A percentile compares a stretch with the other conserved stretches of the same genome.
Evolutionary conservation across 1,140 invertebrate genomes (phyloP).

Genomic region (Druon quercuslanigerum): DNA sequence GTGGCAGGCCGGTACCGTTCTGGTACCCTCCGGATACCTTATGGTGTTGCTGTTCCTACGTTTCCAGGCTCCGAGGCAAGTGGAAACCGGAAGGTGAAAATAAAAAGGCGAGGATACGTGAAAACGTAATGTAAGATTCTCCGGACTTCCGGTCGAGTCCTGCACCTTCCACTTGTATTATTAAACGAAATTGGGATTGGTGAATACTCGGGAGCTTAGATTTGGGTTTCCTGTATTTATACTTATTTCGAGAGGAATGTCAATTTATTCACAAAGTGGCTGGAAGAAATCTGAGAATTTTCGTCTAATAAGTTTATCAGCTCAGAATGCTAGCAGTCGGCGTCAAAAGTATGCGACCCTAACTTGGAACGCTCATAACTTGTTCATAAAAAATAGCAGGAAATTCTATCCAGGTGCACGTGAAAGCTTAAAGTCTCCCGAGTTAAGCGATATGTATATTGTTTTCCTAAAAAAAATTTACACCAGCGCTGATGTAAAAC

Average conservation of each 20-base stretch:
- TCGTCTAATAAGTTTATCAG: not conserved
- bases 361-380: too few relatives aligned
- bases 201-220: not conserved
- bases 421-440: too few relatives aligned
- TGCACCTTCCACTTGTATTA: constrained; percentile 44
- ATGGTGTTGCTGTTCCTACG: not conserved
- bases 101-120: constrained; percentile 48
- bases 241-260: not conserved
- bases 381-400: too few relatives aligned
- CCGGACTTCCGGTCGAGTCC: constrained; percentile 46
- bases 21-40: constrained; percentile 15
- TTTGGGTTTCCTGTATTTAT: not conserved
- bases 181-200: constrained; percentile 37
- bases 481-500: too few relatives aligned
- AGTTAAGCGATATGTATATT: too few relatives aligned
- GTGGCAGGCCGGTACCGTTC: constrained; percentile 47
- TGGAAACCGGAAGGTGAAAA: constrained; percentile 44
- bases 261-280: not conserved
- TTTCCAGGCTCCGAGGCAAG: constrained; percentile 41
- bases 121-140: constrained; percentile 48
- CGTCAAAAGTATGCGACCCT: too few relatives aligned
- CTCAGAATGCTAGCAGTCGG: not conserved
- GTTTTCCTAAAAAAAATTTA: too few relatives aligned
- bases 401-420: too few relatives aligned
- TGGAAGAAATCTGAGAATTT: not conserved